phyloP scores from a whole-genome alignment of 1,140 invertebrate species.

The Eumaeus atala region DNA sequence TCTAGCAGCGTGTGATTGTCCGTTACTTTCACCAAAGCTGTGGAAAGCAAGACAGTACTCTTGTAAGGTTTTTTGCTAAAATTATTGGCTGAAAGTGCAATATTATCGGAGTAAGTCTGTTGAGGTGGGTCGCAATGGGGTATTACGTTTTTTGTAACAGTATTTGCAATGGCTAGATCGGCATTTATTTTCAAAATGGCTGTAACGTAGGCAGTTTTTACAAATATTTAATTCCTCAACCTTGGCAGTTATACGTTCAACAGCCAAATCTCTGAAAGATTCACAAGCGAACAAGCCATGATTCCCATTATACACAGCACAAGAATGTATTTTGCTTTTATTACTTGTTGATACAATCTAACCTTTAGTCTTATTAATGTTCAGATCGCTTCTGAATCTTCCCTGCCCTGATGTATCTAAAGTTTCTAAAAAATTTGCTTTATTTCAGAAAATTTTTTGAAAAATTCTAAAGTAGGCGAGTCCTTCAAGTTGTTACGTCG shows the following conservation, averaged over 20 bases:
- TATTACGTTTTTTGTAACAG: slow-evolving; percentile 20
- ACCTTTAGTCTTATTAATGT: neutral
- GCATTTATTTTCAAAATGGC: slow-evolving; percentile 12
- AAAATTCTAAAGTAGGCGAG: slow-evolving; percentile 7
- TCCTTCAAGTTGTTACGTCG: slow-evolving; percentile 11
- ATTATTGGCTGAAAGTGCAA: slow-evolving; percentile 11
- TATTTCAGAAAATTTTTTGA: slow-evolving; percentile 12
- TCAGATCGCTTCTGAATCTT: too few relatives aligned
- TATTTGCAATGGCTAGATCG: slow-evolving; percentile 20
- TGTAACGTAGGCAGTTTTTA: slow-evolving; percentile 18
- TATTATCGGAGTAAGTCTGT: neutral
- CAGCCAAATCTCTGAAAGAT: slow-evolving; percentile 13
- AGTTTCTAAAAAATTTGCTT: slow-evolving; percentile 16
- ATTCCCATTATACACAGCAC: slow-evolving; percentile 12
- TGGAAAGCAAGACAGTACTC: slow-evolving; percentile 20
- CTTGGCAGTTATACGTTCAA: slow-evolving; percentile 15
- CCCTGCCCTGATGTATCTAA: neutral
- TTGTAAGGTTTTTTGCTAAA: slow-evolving; percentile 3
- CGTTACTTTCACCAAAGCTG: slow-evolving; percentile 21
- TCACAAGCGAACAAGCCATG: slow-evolving; percentile 24
- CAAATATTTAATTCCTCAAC: slow-evolving; percentile 20
- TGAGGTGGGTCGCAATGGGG: slow-evolving; percentile 9
- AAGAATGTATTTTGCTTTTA: slow-evolving; percentile 7
- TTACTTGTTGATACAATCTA: too few relatives aligned
- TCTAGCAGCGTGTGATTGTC: too few relatives aligned